phyloP scores from a whole-genome alignment of 2,888 invertebrate genomes.

The Nebria brevicollis region DNA sequence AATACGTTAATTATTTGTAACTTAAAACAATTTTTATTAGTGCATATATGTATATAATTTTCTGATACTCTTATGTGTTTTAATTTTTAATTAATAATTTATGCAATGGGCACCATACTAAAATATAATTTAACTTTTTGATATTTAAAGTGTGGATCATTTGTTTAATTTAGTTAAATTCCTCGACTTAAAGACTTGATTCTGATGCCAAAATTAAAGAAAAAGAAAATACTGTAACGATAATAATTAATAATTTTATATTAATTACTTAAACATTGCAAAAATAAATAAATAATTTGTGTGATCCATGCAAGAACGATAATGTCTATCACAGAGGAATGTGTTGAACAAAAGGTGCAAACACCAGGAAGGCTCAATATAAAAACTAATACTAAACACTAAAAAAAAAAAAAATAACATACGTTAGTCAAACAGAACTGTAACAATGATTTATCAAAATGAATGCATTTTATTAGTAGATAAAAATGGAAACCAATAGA shows the following conservation, averaged over 20 bases:
- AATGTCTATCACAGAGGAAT: slow-evolving; percentile 41
- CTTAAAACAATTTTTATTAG: too few species aligned
- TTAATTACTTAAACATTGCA: slow-evolving; percentile 38
- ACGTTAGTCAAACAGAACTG: slow-evolving; percentile 42
- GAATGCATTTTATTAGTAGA: slow-evolving; percentile 42
- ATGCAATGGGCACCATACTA: slow-evolving; percentile 34
- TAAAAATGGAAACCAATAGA: slow-evolving; percentile 28
- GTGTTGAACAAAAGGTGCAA: slow-evolving; percentile 36
- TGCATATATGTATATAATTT: not conserved
- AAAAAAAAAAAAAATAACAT: slow-evolving; percentile 39
- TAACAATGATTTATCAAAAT: slow-evolving; percentile 46
- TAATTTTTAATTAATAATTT: not conserved
- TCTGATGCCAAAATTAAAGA: slow-evolving; percentile 46
- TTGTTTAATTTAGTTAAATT: slow-evolving; percentile 30
- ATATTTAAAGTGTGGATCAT: slow-evolving; percentile 40
- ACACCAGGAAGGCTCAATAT: slow-evolving; percentile 47
- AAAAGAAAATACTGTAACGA: slow-evolving; percentile 4
- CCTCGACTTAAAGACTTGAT: slow-evolving; percentile 40
- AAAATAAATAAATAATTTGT: slow-evolving; percentile 35
- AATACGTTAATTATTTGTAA: not conserved
- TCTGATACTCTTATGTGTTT: not conserved
- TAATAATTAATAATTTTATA: slow-evolving; percentile 40
- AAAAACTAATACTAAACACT: slow-evolving; percentile 39
- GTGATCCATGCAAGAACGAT: slow-evolving; percentile 42
- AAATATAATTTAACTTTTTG: slow-evolving; percentile 18